These are phyloP conservation scores for Heliocidaris tuberculata DNA, from an alignment of 35 echinoderm and acorn worm genomes.

Conservation along the genomic window DNA sequence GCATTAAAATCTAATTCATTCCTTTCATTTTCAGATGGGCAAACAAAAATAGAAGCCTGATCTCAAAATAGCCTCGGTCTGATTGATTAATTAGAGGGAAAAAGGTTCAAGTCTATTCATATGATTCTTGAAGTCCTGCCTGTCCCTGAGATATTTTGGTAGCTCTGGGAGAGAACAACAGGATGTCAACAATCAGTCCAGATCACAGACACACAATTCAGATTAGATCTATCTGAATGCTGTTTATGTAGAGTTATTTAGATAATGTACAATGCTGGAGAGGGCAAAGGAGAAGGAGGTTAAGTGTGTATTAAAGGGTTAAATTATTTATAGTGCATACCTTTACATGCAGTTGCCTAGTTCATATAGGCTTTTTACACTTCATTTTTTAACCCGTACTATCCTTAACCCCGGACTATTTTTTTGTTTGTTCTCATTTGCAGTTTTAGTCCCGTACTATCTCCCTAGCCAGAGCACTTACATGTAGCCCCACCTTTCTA, in stretches of 20 bases:
- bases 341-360: no score
- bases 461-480: no score
- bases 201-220: not conserved
- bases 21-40: no score
- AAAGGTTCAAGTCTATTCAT: not conserved
- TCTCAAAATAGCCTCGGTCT: not conserved
- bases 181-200: slow-evolving; percentile 33
- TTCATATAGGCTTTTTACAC: no score
- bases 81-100: not conserved
- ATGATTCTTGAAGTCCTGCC: not conserved
- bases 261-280: not conserved
- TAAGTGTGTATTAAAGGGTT: not conserved
- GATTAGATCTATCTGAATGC: slow-evolving; percentile 13
- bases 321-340: no score
- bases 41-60: not conserved
- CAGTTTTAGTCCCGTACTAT: no score
- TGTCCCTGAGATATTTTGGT: not conserved
- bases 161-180: slow-evolving; percentile 17
- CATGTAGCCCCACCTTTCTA: no score
- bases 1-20: no score
- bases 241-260: not conserved
- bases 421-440: no score
- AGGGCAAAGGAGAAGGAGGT: no score
- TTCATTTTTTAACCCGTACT: no score
- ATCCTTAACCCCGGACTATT: no score